Base-by-base conservation (phyloP, 2,888 invertebrate genomes). In the Meliscaeva auricollis region DNA sequence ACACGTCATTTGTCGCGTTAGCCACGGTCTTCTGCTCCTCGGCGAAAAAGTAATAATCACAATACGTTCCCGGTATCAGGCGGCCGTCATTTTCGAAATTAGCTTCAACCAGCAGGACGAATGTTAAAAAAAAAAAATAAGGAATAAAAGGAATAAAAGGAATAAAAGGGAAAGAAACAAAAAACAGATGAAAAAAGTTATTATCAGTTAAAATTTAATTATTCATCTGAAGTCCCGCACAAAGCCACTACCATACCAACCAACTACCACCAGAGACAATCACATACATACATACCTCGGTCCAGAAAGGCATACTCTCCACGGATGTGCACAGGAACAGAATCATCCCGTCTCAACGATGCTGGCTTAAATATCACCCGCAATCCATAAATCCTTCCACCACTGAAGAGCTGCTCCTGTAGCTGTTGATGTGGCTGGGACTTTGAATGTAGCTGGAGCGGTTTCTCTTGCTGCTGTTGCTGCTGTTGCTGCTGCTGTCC, bases 31-130 rank as follows among this genome's bases (percentile, higher is more conserved):
- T 54, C 78, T n/a, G 87, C 70, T 72, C 87, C 88, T 90, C 96
- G 94, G 96, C 96, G 90, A 95, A 94, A 92, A 97, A 97, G 92
- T 96, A 96, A 92, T 95, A 96, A 92, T 97, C 97, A 91, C 97
- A 97, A 93, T 95, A 96, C 72, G 96, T 96, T 50, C 96, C 96
- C 26, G 94, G 93, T 89, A 97, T 93, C 89, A 95, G 94, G 89
- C 96, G 94, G 17, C 97, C 97, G 90, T 96, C 96, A 26, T 96
- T 97, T 90, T 95, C 95, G 92, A 96, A 97, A 89, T 95, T 93
- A 89, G 95, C 97, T 97, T 94, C 1, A 93, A 46, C 7, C 9
- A 38, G n/a, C 58, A 32, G 30, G 46, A 46, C 46, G 64, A 64
- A 50, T 9, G 2, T 48, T 5, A 11, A 13, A 7, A 84, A 88